A percentile compares a stretch with the other conserved stretches of the same genome.
phyloP scores from a whole-genome alignment of 2,797 vertebrate species.

The Numenius phaeopus region DNA sequence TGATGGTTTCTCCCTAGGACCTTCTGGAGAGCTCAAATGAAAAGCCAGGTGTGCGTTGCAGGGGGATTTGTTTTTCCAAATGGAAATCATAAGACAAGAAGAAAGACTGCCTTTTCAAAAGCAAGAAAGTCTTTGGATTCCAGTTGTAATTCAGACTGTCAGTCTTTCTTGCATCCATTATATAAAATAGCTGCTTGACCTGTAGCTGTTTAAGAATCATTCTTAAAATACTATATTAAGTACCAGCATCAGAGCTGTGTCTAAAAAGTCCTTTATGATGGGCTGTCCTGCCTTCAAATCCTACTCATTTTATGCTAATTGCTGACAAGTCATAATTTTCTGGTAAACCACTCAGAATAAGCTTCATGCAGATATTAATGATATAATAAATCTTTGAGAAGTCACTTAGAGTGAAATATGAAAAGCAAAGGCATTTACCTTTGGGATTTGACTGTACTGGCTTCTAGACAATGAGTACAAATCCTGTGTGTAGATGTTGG shows the following conservation, averaged over 20 bases:
- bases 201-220: not conserved
- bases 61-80: not conserved
- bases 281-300: constrained; percentile 6
- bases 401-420: not conserved
- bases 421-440: not conserved
- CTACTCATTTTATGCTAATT: constrained; percentile 28
- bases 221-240: constrained; percentile 23
- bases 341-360: constrained; percentile 11
- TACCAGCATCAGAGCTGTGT: not conserved
- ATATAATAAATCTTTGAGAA: not conserved
- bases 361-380: not conserved
- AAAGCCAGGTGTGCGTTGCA: constrained; percentile 19
- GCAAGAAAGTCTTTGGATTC: not conserved
- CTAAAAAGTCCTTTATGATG: constrained; percentile 18
- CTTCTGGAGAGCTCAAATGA: not conserved
- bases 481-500: not conserved
- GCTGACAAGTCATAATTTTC: constrained; percentile 36
- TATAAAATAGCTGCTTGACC: constrained; percentile 5
- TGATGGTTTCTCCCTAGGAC: not conserved
- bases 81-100: not conserved
- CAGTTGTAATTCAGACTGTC: not conserved
- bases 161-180: not conserved
- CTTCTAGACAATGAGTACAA: not conserved
- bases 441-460: not conserved
- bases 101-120: constrained; percentile 7